phyloP scores from a whole-genome alignment of 2,113 vertebrate genomes.

The Cephalopterus ornatus region DNA sequence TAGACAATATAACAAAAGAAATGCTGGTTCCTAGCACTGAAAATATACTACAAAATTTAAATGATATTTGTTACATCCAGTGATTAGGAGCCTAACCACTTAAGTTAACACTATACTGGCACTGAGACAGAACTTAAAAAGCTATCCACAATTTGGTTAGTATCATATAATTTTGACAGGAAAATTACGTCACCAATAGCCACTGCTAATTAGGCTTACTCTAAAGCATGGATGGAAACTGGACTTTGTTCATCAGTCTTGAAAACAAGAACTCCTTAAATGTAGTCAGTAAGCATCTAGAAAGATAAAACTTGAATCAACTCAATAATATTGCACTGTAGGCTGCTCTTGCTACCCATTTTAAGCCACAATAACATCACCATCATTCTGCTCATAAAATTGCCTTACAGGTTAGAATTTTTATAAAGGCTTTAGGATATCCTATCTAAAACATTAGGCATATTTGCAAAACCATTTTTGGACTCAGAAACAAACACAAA shows the following conservation, averaged over 20 bases:
- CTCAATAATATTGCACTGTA: not conserved
- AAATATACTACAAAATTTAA: not conserved
- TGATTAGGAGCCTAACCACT: not conserved
- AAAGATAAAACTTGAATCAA: not conserved
- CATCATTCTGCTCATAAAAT: not conserved
- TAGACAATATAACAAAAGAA: not conserved
- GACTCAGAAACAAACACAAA: not conserved
- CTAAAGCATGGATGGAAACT: not conserved
- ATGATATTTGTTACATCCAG: not conserved
- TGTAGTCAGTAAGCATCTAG: not conserved
- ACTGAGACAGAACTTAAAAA: not conserved
- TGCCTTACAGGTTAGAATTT: not conserved
- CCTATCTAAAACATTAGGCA: not conserved
- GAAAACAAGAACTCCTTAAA: constrained; percentile 27
- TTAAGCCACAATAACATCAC: not conserved
- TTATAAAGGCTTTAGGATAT: not conserved
- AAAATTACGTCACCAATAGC: not conserved
- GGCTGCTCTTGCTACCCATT: not conserved
- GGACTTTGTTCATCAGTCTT: constrained; percentile 3
- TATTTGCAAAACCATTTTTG: not conserved
- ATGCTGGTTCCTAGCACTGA: not conserved
- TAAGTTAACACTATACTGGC: not conserved
- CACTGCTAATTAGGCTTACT: not conserved
- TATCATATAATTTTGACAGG: not conserved
- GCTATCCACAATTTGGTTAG: not conserved